phyloP scores from a whole-genome alignment of 2,888 invertebrate genomes.

The Erebia aethiops region DNA sequence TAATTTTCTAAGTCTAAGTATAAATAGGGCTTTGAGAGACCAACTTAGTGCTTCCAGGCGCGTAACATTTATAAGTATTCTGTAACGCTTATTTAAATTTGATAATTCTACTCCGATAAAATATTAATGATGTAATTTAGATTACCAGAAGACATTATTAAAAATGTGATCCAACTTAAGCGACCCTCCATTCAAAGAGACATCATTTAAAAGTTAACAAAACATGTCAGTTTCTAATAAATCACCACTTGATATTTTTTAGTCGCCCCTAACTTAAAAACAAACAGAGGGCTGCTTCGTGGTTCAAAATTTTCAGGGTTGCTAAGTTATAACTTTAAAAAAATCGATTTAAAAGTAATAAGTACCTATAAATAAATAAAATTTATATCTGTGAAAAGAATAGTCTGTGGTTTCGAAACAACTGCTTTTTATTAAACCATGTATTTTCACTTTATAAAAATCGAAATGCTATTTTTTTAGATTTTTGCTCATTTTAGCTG shows the following conservation, averaged over 20 bases:
- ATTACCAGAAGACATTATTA: conserved; percentile 28
- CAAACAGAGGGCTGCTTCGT: conserved; percentile 59
- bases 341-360: background rate
- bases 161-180: conserved; percentile 30
- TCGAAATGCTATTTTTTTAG: too few relatives aligned
- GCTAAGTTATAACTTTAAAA: conserved; percentile 2
- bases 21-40: too few relatives aligned
- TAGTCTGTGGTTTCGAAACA: too few relatives aligned
- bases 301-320: conserved; percentile 30
- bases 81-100: background rate
- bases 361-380: too few relatives aligned
- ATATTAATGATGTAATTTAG: conserved; percentile 34
- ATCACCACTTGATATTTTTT: conserved; percentile 55
- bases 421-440: too few relatives aligned
- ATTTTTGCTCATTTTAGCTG: too few relatives aligned
- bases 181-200: conserved; percentile 40
- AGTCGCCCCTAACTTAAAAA: conserved; percentile 57
- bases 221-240: conserved; percentile 63
- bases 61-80: too few relatives aligned
- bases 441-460: too few relatives aligned
- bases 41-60: too few relatives aligned
- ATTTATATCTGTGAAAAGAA: too few relatives aligned
- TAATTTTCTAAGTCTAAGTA: too few relatives aligned
- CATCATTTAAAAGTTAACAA: conserved; percentile 50
- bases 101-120: conserved; percentile 4